Evolutionary conservation across 2,797 vertebrate species (phyloP).

Genomic region (Siniperca undulata): DNA sequence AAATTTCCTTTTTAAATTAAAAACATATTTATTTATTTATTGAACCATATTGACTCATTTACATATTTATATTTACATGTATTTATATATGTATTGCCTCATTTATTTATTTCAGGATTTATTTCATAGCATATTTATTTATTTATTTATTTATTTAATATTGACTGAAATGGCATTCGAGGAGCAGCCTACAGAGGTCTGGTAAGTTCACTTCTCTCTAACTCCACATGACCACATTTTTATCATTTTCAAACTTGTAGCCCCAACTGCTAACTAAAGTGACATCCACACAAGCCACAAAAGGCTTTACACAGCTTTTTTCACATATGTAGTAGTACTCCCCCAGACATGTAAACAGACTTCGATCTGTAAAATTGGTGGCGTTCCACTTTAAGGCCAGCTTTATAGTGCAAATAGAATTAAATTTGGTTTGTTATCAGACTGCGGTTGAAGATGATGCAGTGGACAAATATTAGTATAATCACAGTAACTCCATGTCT

Average conservation of each 20-base stretch:
- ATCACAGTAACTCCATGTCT: slow-evolving; percentile 13
- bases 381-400: neutral
- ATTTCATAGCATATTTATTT: too few relatives aligned
- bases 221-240: neutral
- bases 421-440: slow-evolving; percentile 25
- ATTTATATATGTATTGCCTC: too few relatives aligned
- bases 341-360: neutral
- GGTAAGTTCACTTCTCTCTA: neutral
- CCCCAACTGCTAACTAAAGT: neutral
- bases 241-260: neutral
- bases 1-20: too few relatives aligned
- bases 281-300: neutral
- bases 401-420: neutral
- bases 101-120: too few relatives aligned
- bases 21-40: too few relatives aligned
- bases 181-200: neutral
- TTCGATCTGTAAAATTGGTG: neutral
- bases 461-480: neutral
- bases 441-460: slow-evolving; percentile 8
- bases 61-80: too few relatives aligned
- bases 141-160: too few relatives aligned
- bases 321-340: neutral
- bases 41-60: too few relatives aligned
- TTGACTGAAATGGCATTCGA: too few relatives aligned
- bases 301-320: neutral